Percentiles rank a stretch among this genome's conserved stretches.
Conservation (phyloP, 2,113 vertebrate genomes). For the Xiphophorus maculatus region DNA sequence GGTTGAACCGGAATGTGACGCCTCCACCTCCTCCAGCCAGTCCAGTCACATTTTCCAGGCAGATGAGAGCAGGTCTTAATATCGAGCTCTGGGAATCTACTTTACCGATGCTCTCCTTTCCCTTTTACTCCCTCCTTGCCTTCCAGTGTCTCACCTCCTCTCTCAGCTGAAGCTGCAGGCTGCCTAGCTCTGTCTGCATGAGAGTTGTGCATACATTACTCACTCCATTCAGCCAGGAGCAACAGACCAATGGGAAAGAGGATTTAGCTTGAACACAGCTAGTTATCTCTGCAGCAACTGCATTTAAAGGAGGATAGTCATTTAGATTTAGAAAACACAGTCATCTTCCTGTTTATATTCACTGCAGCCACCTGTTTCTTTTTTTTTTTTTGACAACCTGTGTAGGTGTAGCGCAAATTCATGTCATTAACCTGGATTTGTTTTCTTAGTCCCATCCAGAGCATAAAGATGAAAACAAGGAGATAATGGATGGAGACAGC, state of each 20-base stretch:
- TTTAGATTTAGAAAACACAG: background rate
- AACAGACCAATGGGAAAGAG: background rate
- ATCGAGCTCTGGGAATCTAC: conserved; percentile 66
- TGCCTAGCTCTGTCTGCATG: conserved; percentile 37
- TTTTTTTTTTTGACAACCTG: background rate
- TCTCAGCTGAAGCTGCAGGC: conserved; percentile 32
- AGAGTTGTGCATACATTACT: conserved; percentile 6
- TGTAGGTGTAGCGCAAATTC: background rate
- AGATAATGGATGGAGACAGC: conserved; percentile 27
- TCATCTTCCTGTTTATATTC: background rate
- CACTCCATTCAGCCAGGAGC: background rate
- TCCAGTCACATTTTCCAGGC: conserved; percentile 73
- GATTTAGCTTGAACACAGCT: background rate
- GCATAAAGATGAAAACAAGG: conserved; percentile 17
- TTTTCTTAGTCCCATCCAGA: conserved; percentile 14
- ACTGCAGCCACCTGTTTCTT: background rate
- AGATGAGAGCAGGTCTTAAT: conserved; percentile 65
- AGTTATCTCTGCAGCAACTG: background rate
- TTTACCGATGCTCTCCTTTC: conserved; percentile 58
- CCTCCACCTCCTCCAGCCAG: conserved; percentile 57
- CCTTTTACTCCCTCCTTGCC: conserved; percentile 8
- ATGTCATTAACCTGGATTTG: conserved; percentile 32
- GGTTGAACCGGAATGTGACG: conserved; percentile 61
- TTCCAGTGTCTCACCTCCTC: conserved; percentile 9
- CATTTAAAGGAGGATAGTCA: background rate